A percentile compares a stretch with the other conserved stretches of the same genome.
These are phyloP conservation scores for Oryzias javanicus DNA, from an alignment of 2,113 vertebrate genomes.

Conservation along the genomic window DNA sequence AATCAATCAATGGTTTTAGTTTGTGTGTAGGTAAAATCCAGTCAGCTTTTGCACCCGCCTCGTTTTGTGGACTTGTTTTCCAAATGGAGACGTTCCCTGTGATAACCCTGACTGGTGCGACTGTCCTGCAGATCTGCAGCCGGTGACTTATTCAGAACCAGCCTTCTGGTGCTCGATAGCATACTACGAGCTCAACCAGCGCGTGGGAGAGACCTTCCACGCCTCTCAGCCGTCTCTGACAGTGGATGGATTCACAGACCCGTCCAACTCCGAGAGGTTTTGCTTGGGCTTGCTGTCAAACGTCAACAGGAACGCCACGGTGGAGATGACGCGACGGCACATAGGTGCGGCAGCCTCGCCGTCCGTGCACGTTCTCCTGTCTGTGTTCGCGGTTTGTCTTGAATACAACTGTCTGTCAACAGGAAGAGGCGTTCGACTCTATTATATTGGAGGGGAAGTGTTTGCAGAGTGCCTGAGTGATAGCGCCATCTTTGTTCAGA, in stretches of 20 bases:
- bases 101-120: not conserved
- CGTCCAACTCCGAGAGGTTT: conserved; percentile 96
- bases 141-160: conserved; percentile 96
- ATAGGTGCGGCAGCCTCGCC: conserved; percentile 82
- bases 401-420: conserved; percentile 15
- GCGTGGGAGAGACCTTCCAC: conserved; percentile 98
- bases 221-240: conserved; percentile 96
- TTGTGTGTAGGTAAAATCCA: too few relatives aligned
- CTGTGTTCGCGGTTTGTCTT: not conserved
- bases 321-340: conserved; percentile 97
- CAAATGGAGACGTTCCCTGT: not conserved
- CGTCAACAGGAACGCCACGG: conserved; percentile 96
- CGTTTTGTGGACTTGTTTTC: not conserved
- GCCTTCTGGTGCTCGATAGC: conserved; percentile 99
- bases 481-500: conserved; percentile 98
- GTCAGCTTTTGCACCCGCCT: not conserved
- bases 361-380: not conserved
- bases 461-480: conserved; percentile 99
- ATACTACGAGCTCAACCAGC: conserved; percentile 97
- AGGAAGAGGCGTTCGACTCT: conserved; percentile 96
- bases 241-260: conserved; percentile 97
- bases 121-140: conserved; percentile 85
- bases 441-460: conserved; percentile 98
- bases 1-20: too few relatives aligned
- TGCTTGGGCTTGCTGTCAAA: conserved; percentile 96